These are phyloP conservation scores for Pyxicephalus adspersus DNA, from an alignment of 2,113 vertebrate genomes.

Conservation along the genomic window DNA sequence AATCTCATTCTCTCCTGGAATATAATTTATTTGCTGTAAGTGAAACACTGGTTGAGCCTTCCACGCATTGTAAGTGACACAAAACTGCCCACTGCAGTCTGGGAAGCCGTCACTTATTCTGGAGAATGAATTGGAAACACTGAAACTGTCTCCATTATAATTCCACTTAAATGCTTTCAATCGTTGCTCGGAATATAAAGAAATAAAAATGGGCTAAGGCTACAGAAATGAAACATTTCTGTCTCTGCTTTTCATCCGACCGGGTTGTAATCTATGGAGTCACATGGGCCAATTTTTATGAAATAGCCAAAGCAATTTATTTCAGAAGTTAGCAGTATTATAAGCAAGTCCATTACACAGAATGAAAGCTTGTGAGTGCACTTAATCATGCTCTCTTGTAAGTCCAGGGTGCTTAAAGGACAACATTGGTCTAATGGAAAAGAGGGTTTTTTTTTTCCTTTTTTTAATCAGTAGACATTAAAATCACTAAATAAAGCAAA, in stretches of 20 bases:
- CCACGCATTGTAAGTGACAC: constrained; percentile 24
- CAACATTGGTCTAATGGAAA: no score
- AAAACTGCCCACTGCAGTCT: constrained; percentile 22
- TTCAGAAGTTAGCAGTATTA: constrained; percentile 38
- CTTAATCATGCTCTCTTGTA: constrained; percentile 30
- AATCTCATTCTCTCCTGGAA: constrained; percentile 24
- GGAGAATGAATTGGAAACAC: constrained; percentile 39
- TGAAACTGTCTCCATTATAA: constrained; percentile 50
- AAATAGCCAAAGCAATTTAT: constrained; percentile 44
- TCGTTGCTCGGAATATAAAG: constrained; percentile 42
- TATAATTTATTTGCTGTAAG: constrained; percentile 49
- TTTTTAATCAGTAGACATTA: no score
- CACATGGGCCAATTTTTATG: constrained; percentile 39
- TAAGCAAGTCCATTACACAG: constrained; percentile 35
- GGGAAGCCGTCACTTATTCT: constrained; percentile 31
- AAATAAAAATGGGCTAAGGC: constrained; percentile 31
- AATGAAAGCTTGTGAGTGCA: constrained; percentile 22
- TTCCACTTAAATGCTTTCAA: constrained; percentile 44
- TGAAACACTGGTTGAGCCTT: constrained; percentile 1
- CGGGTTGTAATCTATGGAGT: constrained; percentile 11
- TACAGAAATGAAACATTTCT: constrained; percentile 36
- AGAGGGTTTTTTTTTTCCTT: no score
- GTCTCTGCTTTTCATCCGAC: constrained; percentile 22
- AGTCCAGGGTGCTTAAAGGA: background rate
- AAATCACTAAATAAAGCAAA: no score